phyloP scores from a whole-genome alignment of 2,113 vertebrate genomes.

The Edolisoma coerulescens region DNA sequence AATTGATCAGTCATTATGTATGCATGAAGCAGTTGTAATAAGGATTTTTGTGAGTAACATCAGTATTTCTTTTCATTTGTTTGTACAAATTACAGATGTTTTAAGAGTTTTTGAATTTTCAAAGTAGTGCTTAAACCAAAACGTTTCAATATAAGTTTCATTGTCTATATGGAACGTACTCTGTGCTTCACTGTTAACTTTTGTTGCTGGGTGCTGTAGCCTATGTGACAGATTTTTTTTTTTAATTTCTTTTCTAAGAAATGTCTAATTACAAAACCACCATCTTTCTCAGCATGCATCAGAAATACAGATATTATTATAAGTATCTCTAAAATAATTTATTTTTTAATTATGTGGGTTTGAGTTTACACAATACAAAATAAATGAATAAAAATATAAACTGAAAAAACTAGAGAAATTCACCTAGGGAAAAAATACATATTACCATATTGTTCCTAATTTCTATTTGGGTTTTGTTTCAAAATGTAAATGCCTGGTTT shows the following conservation, averaged over 20 bases:
- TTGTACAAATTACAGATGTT: neutral
- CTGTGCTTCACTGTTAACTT: neutral
- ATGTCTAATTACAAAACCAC: neutral
- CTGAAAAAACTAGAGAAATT: neutral
- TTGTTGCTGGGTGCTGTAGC: neutral
- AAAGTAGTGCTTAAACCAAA: neutral
- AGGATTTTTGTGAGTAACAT: neutral
- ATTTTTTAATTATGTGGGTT: neutral
- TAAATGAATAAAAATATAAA: neutral
- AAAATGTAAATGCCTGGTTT: neutral
- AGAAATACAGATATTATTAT: neutral
- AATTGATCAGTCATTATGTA: neutral
- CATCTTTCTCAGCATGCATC: neutral
- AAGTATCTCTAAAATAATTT: neutral
- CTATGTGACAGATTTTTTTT: accelerated
- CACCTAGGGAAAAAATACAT: neutral
- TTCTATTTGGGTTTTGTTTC: neutral
- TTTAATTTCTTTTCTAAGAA: neutral
- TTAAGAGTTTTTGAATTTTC: neutral
- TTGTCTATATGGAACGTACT: neutral
- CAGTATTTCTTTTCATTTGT: neutral
- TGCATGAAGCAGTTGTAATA: neutral
- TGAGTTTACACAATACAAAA: neutral
- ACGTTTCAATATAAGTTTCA: neutral
- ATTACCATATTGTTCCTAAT: neutral